Percentiles rank a stretch among this genome's conserved stretches.
Conservation (phyloP, 2,888 invertebrate genomes). For the Noctua janthina region DNA sequence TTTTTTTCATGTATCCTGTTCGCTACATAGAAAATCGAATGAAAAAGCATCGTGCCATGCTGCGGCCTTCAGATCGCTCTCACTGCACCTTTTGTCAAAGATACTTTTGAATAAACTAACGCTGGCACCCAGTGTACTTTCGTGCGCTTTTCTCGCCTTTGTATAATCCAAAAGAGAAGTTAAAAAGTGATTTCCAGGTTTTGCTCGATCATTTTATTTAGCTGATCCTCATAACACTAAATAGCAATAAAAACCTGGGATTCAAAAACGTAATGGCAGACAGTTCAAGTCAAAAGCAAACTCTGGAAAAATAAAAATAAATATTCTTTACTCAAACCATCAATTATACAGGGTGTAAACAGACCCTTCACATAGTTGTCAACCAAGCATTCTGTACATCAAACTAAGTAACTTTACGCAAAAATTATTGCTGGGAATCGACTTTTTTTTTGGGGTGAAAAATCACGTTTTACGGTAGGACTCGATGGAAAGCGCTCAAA, state of each 20-base stretch:
- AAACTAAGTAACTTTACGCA: too few species aligned
- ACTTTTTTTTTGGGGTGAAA: too few species aligned
- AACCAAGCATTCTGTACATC: too few species aligned
- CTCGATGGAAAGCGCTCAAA: too few species aligned
- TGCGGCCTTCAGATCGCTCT: constrained; percentile 1
- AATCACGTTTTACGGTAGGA: too few species aligned
- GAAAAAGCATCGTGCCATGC: constrained; percentile 11
- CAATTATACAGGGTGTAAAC: neutral
- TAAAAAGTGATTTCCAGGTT: neutral
- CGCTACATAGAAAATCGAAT: constrained; percentile 23
- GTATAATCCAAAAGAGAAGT: too few species aligned
- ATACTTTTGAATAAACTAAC: constrained; percentile 25
- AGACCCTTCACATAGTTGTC: too few species aligned
- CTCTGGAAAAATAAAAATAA: neutral
- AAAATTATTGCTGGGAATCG: too few species aligned
- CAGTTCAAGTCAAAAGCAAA: neutral
- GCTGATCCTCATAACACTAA: neutral
- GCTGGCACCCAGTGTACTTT: neutral
- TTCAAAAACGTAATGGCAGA: neutral
- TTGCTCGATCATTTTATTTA: neutral
- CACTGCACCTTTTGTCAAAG: constrained; percentile 30
- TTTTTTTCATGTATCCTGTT: constrained; percentile 10
- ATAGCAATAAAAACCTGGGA: neutral
- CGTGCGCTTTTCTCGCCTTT: neutral
- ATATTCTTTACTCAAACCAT: neutral